Percentiles rank a stretch among this genome's conserved stretches.
These are phyloP conservation scores for Guaruba guarouba DNA, from an alignment of 2,113 vertebrate genomes.

Conservation along the genomic window DNA sequence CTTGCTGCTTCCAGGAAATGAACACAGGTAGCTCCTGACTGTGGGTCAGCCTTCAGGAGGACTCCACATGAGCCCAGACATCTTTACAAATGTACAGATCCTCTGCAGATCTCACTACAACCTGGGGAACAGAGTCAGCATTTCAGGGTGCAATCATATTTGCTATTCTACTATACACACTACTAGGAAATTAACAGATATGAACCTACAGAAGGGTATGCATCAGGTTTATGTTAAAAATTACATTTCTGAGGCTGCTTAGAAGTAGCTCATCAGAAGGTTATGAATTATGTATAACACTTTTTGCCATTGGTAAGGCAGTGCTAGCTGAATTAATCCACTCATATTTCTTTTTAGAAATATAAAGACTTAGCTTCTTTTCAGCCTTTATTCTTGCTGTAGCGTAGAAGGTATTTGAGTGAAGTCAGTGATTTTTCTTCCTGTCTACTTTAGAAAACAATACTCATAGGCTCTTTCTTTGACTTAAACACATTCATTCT, in stretches of 20 bases:
- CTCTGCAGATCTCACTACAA: not conserved
- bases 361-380: slow-evolving; percentile 1
- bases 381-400: slow-evolving; percentile 52
- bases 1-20: not conserved
- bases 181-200: not conserved
- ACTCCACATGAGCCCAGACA: not conserved
- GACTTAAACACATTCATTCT: slow-evolving; percentile 71
- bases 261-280: slow-evolving; percentile 37
- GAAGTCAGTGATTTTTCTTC: slow-evolving; percentile 68
- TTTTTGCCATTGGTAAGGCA: slow-evolving; percentile 21
- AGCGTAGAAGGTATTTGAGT: slow-evolving; percentile 31
- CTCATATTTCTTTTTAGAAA: not conserved
- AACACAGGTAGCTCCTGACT: not conserved
- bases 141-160: not conserved
- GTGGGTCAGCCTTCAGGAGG: not conserved
- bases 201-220: not conserved
- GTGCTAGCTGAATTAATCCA: slow-evolving; percentile 49
- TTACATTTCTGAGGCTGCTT: slow-evolving; percentile 1
- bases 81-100: not conserved
- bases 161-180: not conserved
- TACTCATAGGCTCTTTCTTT: slow-evolving; percentile 65
- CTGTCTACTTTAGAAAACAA: slow-evolving; percentile 72
- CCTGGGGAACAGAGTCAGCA: not conserved
- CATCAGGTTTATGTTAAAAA: slow-evolving; percentile 29
- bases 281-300: slow-evolving; percentile 60